Conservation (phyloP, 1,140 invertebrate genomes). For the Papilio dardanus region DNA sequence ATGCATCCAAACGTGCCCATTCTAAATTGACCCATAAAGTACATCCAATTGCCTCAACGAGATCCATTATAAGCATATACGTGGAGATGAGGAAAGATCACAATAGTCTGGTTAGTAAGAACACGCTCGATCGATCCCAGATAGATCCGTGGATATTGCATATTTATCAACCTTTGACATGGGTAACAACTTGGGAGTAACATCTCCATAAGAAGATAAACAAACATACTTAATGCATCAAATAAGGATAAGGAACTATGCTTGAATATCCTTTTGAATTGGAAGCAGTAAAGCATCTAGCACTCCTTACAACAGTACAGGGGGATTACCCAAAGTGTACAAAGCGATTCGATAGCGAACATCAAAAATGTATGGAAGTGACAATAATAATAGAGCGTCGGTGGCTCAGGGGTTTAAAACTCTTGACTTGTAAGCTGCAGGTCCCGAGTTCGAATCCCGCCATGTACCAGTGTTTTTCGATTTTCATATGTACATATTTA, state of each 20-base stretch:
- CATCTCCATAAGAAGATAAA: slow-evolving; percentile 75
- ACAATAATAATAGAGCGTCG: too few species aligned
- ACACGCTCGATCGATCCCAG: slow-evolving; percentile 73
- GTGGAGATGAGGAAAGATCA: slow-evolving; percentile 42
- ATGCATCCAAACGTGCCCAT: slow-evolving; percentile 65
- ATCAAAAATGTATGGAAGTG: too few species aligned
- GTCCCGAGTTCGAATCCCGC: too few species aligned
- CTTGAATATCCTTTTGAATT: not conserved
- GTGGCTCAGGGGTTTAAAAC: too few species aligned
- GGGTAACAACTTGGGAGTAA: slow-evolving; percentile 75
- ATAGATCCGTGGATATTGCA: slow-evolving; percentile 76
- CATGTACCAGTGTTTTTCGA: too few species aligned
- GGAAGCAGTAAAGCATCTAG: not conserved
- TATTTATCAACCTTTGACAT: slow-evolving; percentile 82
- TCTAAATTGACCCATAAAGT: slow-evolving; percentile 48
- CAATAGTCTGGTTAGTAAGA: slow-evolving; percentile 50
- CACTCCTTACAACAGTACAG: not conserved
- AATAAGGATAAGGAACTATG: not conserved
- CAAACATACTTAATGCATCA: slow-evolving; percentile 61
- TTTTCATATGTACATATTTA: too few species aligned
- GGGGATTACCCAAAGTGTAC: too few species aligned
- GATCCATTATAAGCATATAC: not conserved
- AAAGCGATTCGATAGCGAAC: too few species aligned
- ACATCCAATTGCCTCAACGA: slow-evolving; percentile 21
- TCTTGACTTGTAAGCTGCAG: too few species aligned